phyloP scores from a whole-genome alignment of 2,797 vertebrate genomes.

The Chaunax sp. region DNA sequence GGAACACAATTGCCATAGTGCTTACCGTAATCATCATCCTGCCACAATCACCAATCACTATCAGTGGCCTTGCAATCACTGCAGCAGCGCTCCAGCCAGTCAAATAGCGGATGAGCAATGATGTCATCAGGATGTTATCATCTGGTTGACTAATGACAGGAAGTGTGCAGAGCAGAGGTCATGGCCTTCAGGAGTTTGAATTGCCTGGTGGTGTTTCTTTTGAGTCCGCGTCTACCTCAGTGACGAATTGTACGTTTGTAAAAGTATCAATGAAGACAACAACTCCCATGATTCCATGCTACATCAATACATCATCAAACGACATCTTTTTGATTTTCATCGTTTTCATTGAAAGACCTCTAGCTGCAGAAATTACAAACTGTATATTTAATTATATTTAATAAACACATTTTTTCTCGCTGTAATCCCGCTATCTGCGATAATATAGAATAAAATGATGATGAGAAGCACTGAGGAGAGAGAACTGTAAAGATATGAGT shows the following conservation, averaged over 20 bases:
- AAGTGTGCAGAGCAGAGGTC: slow-evolving; percentile 59
- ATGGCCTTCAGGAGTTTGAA: slow-evolving; percentile 15
- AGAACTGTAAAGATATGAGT: not conserved
- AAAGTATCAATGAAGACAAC: too few relatives aligned
- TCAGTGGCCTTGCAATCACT: slow-evolving; percentile 73
- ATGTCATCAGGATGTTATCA: slow-evolving; percentile 79
- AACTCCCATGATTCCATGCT: too few relatives aligned
- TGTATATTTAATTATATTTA: too few relatives aligned
- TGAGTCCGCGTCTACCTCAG: not conserved
- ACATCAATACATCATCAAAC: too few relatives aligned
- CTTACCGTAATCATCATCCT: slow-evolving; percentile 64
- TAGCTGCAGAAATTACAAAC: too few relatives aligned
- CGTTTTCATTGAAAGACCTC: too few relatives aligned
- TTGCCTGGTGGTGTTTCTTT: not conserved
- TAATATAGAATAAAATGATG: not conserved
- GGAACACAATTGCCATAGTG: slow-evolving; percentile 32
- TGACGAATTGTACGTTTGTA: too few relatives aligned
- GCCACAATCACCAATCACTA: slow-evolving; percentile 73
- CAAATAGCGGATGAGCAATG: slow-evolving; percentile 51
- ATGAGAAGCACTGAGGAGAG: not conserved
- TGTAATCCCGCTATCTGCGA: not conserved
- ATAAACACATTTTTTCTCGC: not conserved
- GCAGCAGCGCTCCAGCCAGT: slow-evolving; percentile 27
- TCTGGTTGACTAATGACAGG: slow-evolving; percentile 70
- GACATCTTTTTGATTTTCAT: too few relatives aligned